Percentiles rank a stretch among this genome's conserved stretches.
phyloP scores from a whole-genome alignment of 1,140 invertebrate genomes.

The Delia radicum region DNA sequence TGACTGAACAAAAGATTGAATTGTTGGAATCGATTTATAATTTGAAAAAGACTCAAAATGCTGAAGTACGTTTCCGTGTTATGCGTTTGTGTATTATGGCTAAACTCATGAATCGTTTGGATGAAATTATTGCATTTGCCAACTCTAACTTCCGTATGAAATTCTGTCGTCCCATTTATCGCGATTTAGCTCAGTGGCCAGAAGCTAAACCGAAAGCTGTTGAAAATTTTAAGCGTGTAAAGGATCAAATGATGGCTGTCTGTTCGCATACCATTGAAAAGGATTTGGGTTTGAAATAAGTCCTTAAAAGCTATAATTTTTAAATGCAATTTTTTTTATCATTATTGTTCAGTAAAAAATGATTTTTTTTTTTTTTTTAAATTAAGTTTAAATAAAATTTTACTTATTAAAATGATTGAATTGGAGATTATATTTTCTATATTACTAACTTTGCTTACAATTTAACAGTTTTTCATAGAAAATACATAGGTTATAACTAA shows the following conservation, averaged over 20 bases:
- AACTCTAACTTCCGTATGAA: constrained; percentile 88
- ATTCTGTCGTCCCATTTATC: constrained; percentile 83
- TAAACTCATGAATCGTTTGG: constrained; percentile 67
- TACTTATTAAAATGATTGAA: too few relatives aligned
- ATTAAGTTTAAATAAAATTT: neutral
- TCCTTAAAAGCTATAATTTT: neutral
- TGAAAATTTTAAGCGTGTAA: constrained; percentile 70
- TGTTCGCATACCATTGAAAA: constrained; percentile 71
- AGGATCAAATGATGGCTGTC: constrained; percentile 80
- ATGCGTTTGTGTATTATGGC: constrained; percentile 75
- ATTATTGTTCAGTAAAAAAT: too few relatives aligned
- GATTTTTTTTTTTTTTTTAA: neutral
- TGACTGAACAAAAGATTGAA: constrained; percentile 45
- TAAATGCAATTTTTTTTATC: neutral
- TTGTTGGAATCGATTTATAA: constrained; percentile 69
- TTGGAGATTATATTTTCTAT: too few relatives aligned
- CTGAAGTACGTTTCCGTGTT: constrained; percentile 83
- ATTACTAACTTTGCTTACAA: too few relatives aligned
- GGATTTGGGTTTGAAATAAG: constrained; percentile 64
- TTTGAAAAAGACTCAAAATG: constrained; percentile 68
- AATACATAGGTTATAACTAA: too few relatives aligned
- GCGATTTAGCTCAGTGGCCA: constrained; percentile 81
- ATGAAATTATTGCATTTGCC: constrained; percentile 73
- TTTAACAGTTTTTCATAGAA: too few relatives aligned
- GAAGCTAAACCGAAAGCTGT: constrained; percentile 68